Conservation (phyloP, 1,140 invertebrate genomes). For the Scaptodrosophila lebanonensis region DNA sequence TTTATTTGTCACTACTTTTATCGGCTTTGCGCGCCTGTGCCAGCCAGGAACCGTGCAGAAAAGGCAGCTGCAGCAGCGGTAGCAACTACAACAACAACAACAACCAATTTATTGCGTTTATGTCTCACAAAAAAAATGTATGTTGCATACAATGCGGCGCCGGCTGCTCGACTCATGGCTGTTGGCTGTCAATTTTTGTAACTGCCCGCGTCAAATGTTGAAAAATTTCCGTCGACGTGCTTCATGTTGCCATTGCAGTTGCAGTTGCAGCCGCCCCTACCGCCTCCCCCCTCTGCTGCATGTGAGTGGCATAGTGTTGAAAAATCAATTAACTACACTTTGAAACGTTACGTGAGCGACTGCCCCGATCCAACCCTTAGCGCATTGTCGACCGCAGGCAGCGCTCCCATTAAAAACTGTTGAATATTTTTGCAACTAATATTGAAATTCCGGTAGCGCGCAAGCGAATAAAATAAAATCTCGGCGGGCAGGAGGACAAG, state of each 20-base stretch:
- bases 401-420: slow-evolving; percentile 8
- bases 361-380: no score
- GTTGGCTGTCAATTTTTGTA: slow-evolving; percentile 36
- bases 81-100: slow-evolving; percentile 50
- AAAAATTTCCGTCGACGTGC: neutral
- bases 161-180: slow-evolving; percentile 3
- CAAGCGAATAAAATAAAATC: slow-evolving; percentile 55
- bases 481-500: slow-evolving; percentile 9
- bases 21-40: slow-evolving; percentile 18
- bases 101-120: slow-evolving; percentile 66
- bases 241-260: slow-evolving; percentile 31
- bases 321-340: slow-evolving; percentile 74
- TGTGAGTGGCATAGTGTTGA: slow-evolving; percentile 49
- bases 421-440: slow-evolving; percentile 58
- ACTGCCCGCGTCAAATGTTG: slow-evolving; percentile 21
- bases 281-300: neutral
- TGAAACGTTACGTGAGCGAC: slow-evolving; percentile 63
- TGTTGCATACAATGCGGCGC: slow-evolving; percentile 48
- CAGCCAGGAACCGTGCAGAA: no score
- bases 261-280: slow-evolving; percentile 19
- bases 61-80: no score
- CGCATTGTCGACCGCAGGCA: no score
- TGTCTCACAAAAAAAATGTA: slow-evolving; percentile 21
- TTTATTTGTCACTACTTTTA: slow-evolving; percentile 25
- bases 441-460: slow-evolving; percentile 61